phyloP scores from a whole-genome alignment of 2,888 invertebrate genomes.

The Trichogramma dendrolimi region DNA sequence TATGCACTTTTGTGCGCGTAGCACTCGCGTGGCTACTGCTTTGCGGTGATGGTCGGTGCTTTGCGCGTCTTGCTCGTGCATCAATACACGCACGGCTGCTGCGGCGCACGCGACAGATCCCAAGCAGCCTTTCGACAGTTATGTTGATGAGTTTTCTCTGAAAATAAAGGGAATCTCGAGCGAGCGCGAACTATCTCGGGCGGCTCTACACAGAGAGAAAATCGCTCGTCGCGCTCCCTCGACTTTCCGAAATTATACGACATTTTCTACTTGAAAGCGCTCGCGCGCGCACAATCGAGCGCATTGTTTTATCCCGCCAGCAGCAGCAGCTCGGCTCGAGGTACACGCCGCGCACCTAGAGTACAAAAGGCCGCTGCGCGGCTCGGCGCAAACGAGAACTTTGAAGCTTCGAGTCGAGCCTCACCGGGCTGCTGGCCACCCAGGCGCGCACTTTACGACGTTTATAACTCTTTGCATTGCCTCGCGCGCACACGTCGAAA shows the following conservation, averaged over 20 bases:
- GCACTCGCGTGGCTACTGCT: no score
- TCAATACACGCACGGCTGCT: no score
- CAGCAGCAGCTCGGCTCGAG: conserved; percentile 9
- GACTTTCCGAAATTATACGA: no score
- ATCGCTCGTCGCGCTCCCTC: neutral
- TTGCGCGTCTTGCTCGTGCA: no score
- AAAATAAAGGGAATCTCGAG: no score
- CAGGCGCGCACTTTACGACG: conserved; percentile 18
- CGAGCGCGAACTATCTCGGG: neutral
- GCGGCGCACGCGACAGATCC: no score
- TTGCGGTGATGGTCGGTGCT: no score
- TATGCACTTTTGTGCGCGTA: no score
- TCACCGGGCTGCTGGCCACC: conserved; percentile 9
- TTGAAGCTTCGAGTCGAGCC: conserved; percentile 8
- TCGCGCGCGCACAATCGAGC: neutral
- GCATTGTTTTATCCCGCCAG: neutral
- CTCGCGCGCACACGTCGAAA: conserved; percentile 35
- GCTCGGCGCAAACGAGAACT: neutral
- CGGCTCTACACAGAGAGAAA: neutral
- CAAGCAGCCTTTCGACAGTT: no score
- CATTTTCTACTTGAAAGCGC: no score
- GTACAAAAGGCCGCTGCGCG: conserved; percentile 10
- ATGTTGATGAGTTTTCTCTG: no score
- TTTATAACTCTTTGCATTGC: conserved; percentile 3
- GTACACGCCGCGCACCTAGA: conserved; percentile 9